Evolutionary conservation across 2,113 vertebrate species (phyloP), one percentile per base, ranked within the genome.

Genomic region (Panthera leo): DNA sequence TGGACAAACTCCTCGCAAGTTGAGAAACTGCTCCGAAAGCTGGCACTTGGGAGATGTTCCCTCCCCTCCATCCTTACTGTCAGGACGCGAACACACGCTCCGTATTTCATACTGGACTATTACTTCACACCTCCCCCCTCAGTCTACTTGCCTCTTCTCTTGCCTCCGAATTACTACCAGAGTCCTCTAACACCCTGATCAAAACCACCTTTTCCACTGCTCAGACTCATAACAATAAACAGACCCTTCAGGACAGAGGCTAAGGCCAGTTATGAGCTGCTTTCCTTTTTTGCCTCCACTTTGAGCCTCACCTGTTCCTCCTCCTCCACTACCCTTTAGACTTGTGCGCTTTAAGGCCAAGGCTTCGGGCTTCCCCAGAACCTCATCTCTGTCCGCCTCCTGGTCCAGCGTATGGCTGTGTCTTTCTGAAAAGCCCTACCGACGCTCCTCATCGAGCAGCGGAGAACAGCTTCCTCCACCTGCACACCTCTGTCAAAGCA

Each of bases 21-120:
- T 51, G 76, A 79, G 19, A 92, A 85, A 73, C 36, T 39, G 45
- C 61, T 94, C 25, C 2, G 8, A 9, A 79, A 4, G 13, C 36
- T 36, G 3, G 6, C 8, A 6, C 55, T 19, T 13, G 1, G 5
- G 16, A 58, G 15, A 39, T 0, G 3, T 34, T 15, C 10, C 80
- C 48, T 31, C 51, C 25, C 45, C 58, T 67, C 36, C 34, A 39
- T 0, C 9, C 19, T 73, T 10, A 6, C 65, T 11, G 19, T 19
- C 23, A 19, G 68, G 75, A 36, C 45, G 82, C 5, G 18, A 39
- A 11, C 23, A n/a, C 25, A 48, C 34, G 39, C 75, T 68, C n/a
- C 15, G 0, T 21, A 8, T 36, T 53, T 45, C 61, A 7, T 1
- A 23, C 51, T 39, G 6, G 29, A 39, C 68, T 42, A 14, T 53